Percentiles rank a stretch among this genome's conserved stretches.
phyloP scores from a whole-genome alignment of 2,888 invertebrate genomes.

The Lithophane socia region DNA sequence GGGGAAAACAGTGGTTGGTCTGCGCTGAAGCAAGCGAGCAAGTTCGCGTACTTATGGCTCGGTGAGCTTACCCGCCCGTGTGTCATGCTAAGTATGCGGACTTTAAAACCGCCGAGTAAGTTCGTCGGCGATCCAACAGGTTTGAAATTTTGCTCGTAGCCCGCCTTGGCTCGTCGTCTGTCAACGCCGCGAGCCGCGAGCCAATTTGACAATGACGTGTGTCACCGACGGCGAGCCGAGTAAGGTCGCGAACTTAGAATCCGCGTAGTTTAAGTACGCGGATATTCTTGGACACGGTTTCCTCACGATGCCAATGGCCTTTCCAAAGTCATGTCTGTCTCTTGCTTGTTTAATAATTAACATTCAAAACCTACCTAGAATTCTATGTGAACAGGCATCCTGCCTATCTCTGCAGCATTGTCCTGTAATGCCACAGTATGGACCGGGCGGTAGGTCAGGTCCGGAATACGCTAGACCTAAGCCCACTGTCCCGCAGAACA shows the following conservation, averaged over 20 bases:
- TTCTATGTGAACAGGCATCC: constrained; percentile 95
- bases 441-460: constrained; percentile 89
- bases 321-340: background rate
- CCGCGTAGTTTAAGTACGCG: no score
- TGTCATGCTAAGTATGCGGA: no score
- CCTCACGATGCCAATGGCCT: background rate
- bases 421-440: constrained; percentile 88
- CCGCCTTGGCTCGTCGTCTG: no score
- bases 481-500: constrained; percentile 65
- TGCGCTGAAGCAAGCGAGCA: background rate
- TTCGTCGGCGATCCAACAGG: no score
- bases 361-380: constrained; percentile 89
- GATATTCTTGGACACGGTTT: background rate
- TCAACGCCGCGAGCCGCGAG: no score
- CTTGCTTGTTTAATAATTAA: background rate
- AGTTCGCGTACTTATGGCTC: no score
- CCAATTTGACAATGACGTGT: background rate
- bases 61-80: no score
- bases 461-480: constrained; percentile 76
- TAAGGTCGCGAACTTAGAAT: no score
- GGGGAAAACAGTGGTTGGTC: background rate
- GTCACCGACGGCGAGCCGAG: no score
- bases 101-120: no score
- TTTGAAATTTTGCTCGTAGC: no score
- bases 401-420: constrained; percentile 94